phyloP scores from a whole-genome alignment of 2,888 invertebrate species.

The Drosophila stalkeri region DNA sequence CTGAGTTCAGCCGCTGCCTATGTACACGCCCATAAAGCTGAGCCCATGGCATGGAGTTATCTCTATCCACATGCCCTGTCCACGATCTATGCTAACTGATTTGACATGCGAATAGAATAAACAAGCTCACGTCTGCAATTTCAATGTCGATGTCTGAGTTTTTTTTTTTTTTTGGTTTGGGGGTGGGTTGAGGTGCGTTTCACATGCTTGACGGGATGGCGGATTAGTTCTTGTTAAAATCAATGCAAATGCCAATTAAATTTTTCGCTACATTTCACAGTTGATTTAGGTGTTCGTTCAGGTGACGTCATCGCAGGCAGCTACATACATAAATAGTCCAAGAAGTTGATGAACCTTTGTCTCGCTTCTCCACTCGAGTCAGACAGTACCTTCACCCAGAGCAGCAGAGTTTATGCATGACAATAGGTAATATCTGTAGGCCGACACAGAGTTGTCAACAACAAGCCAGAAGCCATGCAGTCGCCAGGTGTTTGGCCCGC shows the following conservation, averaged over 20 bases:
- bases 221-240: slow-evolving; percentile 37
- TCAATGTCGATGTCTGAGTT: slow-evolving; percentile 24
- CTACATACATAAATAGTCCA: background rate
- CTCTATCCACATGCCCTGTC: slow-evolving; percentile 21
- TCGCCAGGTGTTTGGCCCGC: slow-evolving; percentile 49
- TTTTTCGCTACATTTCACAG: slow-evolving; percentile 61
- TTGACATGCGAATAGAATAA: slow-evolving; percentile 32
- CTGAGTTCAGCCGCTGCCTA: slow-evolving; percentile 14
- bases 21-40: slow-evolving; percentile 7
- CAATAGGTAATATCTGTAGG: slow-evolving; percentile 37
- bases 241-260: slow-evolving; percentile 66
- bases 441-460: slow-evolving; percentile 51
- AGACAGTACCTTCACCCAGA: slow-evolving; percentile 49
- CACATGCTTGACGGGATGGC: slow-evolving; percentile 7
- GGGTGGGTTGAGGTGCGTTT: too few species aligned
- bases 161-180: background rate
- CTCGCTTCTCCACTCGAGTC: slow-evolving; percentile 29
- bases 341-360: slow-evolving; percentile 23
- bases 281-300: slow-evolving; percentile 43
- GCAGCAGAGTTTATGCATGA: slow-evolving; percentile 2
- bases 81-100: slow-evolving; percentile 36
- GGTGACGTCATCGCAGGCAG: slow-evolving; percentile 56
- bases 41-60: slow-evolving; percentile 33
- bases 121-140: slow-evolving; percentile 13
- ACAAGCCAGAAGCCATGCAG: slow-evolving; percentile 44